A percentile compares a stretch with the other conserved stretches of the same genome.
Conservation (phyloP, 2,888 invertebrate genomes). For the Troilus luridus region DNA sequence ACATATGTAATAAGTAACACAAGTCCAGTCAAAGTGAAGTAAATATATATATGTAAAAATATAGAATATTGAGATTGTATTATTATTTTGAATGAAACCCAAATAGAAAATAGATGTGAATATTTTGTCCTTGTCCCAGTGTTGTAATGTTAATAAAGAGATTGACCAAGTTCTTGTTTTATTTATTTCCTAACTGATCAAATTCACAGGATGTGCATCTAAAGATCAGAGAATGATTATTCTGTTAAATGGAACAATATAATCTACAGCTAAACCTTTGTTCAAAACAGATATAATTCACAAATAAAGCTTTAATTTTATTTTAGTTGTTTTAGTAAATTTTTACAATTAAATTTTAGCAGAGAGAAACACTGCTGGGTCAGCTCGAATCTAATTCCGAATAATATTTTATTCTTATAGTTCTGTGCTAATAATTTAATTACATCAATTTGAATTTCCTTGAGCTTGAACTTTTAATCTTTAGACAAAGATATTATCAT, state of each 20-base stretch:
- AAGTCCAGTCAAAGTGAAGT: conserved; percentile 56
- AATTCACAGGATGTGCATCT: not conserved
- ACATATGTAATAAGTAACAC: conserved; percentile 45
- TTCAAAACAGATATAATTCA: no score
- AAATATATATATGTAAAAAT: conserved; percentile 53
- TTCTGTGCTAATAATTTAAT: no score
- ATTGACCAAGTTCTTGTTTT: conserved; percentile 54
- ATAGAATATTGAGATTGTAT: conserved; percentile 57
- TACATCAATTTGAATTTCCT: no score
- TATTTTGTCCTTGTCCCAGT: conserved; percentile 57
- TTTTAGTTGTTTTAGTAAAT: no score
- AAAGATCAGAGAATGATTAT: not conserved
- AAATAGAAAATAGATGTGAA: conserved; percentile 59
- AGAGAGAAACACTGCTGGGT: no score
- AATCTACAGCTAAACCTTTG: no score
- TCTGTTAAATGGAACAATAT: not conserved
- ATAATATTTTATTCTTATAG: no score
- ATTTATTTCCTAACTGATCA: not conserved
- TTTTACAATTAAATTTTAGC: no score
- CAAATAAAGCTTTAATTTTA: no score
- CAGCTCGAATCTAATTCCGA: no score
- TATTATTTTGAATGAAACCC: conserved; percentile 58
- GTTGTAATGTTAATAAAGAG: conserved; percentile 55
- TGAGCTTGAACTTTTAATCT: no score
- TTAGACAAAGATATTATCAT: no score